Evolutionary conservation across 2,888 invertebrate species (phyloP), one percentile per base, ranked within the genome.

Genomic region (Temnothorax unifasciatus): DNA sequence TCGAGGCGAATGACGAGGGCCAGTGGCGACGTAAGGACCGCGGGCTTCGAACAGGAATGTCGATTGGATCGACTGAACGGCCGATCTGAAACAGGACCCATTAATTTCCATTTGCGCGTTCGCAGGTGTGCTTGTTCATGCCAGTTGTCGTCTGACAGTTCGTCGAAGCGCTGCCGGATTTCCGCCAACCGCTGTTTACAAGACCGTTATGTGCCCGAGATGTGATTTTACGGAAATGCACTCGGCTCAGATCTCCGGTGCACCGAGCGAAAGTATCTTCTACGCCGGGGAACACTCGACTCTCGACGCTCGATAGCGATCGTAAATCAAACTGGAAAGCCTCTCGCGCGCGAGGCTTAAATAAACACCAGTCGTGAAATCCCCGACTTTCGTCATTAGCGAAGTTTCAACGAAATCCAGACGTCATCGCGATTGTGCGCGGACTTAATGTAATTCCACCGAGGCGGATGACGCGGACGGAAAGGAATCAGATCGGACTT

Each of bases 401-500:
- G 81, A 57, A 73, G 76, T 84, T 83, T 85, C 86, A 73, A 66
- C 11, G 52, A 41, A 50, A 83, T 71, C 21, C 57, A 76, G 86
- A 71, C 82, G 74, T 84, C 84, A 21, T 85, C 85, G 64, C 83
- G 82, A 82, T 68, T 61, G 85, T 85, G 64, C 79, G 83, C 77
- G 76, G 79, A 85, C 79, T 77, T 73, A 52, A 83, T 38, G 79
- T 76, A 79, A 87, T 86, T 85, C 71, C 76, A 63, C 21, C 57
- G 74, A 71, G 50, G 59, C 50, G 34, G 61, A n/a, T 21, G 44
- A 41, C 69, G 47, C 66, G 47, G 29, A 64, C n/a, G 63, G 71
- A 84, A 85, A 87, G 83, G 85, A 76, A 75, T 86, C 76, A 71
- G 82, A 89, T 89, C 84, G 79, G 87, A 87, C 83, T 18, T 76